Base-by-base conservation (phyloP, 2,797 vertebrate species). In the Pangasius macronema region DNA sequence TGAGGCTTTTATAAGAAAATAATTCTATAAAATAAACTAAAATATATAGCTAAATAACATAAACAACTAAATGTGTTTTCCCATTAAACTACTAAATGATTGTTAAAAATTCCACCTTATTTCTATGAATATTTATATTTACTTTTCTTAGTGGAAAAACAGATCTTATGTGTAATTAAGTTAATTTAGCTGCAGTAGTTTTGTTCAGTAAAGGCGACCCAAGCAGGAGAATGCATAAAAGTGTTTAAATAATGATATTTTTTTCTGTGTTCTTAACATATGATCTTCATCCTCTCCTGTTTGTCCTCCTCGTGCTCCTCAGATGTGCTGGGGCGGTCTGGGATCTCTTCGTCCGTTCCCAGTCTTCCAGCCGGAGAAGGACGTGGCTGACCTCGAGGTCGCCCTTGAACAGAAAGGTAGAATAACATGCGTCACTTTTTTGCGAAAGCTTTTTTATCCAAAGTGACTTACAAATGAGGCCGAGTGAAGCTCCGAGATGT, bases 291-390 rank as follows among this genome's bases (percentile, higher is more conserved):
- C 11, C 5, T 70, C 65, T 68, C 14, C 13, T 67, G 30, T 33
- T 67, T 5, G 5, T 65, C n/a, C 63, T 67, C 63, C n/a, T 72
- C 3, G 36, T 33, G 16, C 67, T 53, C n/a, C 55, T 22, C 11
- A 92, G 0, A 95, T 95, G 95, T 92, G 83, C 24, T 95, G 94
- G 95, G 95, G 94, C 0, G 94, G 94, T 8, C 92, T 95, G 2
- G 95, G 95, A 33, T 95, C 95, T 0, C 73, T 95, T 22, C 92
- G 94, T 0, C 93, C 95, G 5, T 94, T 91, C 84, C 76, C 92
- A 76, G 94, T 90, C 82, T 96, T 96, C 89, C 85, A 92, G 16
- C 89, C 94, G 0, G 93, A 94, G 42, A 83, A 10, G 51, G 95
- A 96, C 1, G 89, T 75, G 0, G 0, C 3, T 2, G 90, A 90